Evolutionary conservation across 2,888 invertebrate species (phyloP), one percentile per base, ranked within the genome.

Genomic region (Pharmacophagus antenor): DNA sequence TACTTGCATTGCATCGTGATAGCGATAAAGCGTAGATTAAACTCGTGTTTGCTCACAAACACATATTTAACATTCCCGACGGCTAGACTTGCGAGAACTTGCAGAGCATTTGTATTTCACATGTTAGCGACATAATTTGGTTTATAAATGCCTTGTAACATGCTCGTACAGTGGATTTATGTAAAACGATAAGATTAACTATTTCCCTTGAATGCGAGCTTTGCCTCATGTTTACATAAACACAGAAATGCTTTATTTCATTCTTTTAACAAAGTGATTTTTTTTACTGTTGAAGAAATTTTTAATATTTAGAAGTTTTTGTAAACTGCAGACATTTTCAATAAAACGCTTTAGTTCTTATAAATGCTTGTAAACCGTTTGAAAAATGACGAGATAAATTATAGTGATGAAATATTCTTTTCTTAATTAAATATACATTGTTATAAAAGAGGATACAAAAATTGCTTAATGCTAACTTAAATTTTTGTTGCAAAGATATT

Each of bases 21-120:
- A 70, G 73, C 80, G 86, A 86, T 86, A 87, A 85, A 83, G 84
- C 80, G 79, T 76, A 88, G 88, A 88, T 88, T 88, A 88, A 86
- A 86, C 84, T 76, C 76, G 70, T 85, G 87, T 87, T 86, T 85
- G 77, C 85, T 73, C 80, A 80, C 85, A 81, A 82, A 81, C 84
- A 85, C 82, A 83, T 85, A 84, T 84, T 86, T 81, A 82, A 81
- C 85, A 83, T 85, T 83, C 85, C 72, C 79, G 70, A 75, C 77
- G 76, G 77, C 78, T 76, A 80, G 74, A 74, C 71, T 74, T 76
- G 83, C 81, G 83, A 83, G 85, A 82, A 75, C 77, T 74, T 72
- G 76, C 79, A 68, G 70, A 77, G 74, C 85, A 86, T 85, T 86
- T 87, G 84, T 85, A 85, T 85, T 84, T 69, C 67, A 68, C 80